A percentile compares a stretch with the other conserved stretches of the same genome.
These are phyloP conservation scores for Xanthia icteritia DNA, from an alignment of 2,888 invertebrate species.

Conservation along the genomic window DNA sequence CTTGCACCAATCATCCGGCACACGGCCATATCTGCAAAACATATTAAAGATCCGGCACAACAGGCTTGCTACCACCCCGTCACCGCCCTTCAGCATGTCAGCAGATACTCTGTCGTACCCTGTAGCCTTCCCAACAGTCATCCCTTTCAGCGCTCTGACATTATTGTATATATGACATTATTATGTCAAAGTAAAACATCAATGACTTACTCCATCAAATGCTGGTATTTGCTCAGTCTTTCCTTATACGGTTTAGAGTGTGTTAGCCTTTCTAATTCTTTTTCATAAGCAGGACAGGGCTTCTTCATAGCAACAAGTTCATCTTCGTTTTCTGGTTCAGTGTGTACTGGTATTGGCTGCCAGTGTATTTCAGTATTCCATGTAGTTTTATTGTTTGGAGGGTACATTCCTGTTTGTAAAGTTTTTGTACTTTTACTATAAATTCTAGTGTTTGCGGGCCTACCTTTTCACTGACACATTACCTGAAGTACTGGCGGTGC, in stretches of 20 bases:
- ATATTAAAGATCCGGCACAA: too few species aligned
- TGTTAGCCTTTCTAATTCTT: slow-evolving; percentile 87
- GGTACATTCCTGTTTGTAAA: slow-evolving; percentile 91
- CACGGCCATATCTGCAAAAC: too few species aligned
- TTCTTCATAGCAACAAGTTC: slow-evolving; percentile 90
- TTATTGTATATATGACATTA: too few species aligned
- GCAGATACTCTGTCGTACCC: too few species aligned
- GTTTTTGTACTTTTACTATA: not conserved
- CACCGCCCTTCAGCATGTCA: too few species aligned
- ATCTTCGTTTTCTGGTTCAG: slow-evolving; percentile 91
- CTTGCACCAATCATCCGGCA: too few species aligned
- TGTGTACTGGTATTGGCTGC: slow-evolving; percentile 95
- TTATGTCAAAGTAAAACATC: not conserved
- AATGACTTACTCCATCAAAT: slow-evolving; percentile 90
- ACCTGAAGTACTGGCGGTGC: not conserved
- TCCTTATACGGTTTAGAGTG: slow-evolving; percentile 89
- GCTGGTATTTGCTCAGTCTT: slow-evolving; percentile 90
- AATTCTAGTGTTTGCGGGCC: not conserved
- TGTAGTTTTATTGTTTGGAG: slow-evolving; percentile 89
- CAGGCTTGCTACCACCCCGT: too few species aligned
- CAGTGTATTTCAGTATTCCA: slow-evolving; percentile 92
- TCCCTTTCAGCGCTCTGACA: too few species aligned
- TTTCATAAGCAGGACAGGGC: slow-evolving; percentile 92
- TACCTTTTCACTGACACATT: not conserved
- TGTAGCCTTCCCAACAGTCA: too few species aligned